These are phyloP conservation scores for human DNA, from an alignment of 2,113 vertebrate genomes.

Conservation along the genomic window GRCh38 chr2:172001501-172002000, in stretches of 20 bases:
- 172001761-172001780: slow-evolving; percentile 24
- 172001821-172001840: no score
- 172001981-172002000: no score
- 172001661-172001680: neutral
- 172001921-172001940: no score
- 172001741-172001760: neutral
- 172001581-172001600: slow-evolving; percentile 6
- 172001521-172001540: no score
- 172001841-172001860: no score
- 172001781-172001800: neutral
- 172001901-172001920: no score
- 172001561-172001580: neutral
- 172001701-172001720: neutral
- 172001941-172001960: no score
- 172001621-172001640: neutral
- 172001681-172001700: neutral
- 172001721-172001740: neutral
- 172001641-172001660: neutral
- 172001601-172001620: neutral
- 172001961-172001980: no score
- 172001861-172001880: no score
- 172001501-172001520: no score
- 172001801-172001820: neutral
- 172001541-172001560: no score
- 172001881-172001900: no score